These are phyloP conservation scores for Lydus trimaculatus DNA, from an alignment of 2,888 invertebrate species.

Conservation along the genomic window DNA sequence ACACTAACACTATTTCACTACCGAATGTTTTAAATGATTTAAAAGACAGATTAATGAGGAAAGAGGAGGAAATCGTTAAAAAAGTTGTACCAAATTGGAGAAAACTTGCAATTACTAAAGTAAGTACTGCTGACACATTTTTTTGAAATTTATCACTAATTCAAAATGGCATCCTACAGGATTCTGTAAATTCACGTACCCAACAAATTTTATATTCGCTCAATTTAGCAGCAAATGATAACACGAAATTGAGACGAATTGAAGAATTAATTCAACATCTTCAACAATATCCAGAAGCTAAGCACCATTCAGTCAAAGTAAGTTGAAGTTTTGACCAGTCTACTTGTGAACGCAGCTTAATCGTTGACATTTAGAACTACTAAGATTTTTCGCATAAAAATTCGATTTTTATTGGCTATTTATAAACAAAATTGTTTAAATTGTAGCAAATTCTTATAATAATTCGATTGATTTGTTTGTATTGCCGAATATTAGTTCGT, in stretches of 20 bases:
- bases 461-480: too few relatives aligned
- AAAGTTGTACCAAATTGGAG: slow-evolving; percentile 63
- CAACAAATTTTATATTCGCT: slow-evolving; percentile 72
- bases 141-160: background rate
- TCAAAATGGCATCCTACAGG: slow-evolving; percentile 6
- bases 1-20: slow-evolving; percentile 45
- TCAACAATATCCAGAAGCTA: slow-evolving; percentile 76
- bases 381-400: too few relatives aligned
- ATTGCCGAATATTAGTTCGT: too few relatives aligned
- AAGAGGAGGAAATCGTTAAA: slow-evolving; percentile 47
- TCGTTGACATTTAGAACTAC: background rate
- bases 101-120: slow-evolving; percentile 49
- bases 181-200: slow-evolving; percentile 63
- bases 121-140: slow-evolving; percentile 22
- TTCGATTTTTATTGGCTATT: too few relatives aligned
- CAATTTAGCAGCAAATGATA: slow-evolving; percentile 64
- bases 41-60: slow-evolving; percentile 54
- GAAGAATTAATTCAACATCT: slow-evolving; percentile 77
- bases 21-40: slow-evolving; percentile 60
- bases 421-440: too few relatives aligned
- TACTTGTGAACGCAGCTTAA: background rate
- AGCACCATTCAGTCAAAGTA: slow-evolving; percentile 76
- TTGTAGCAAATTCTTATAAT: too few relatives aligned
- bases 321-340: slow-evolving; percentile 10
- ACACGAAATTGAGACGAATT: slow-evolving; percentile 68